phyloP scores from a whole-genome alignment of 2,797 vertebrate genomes.

The Acropternis orthonyx region DNA sequence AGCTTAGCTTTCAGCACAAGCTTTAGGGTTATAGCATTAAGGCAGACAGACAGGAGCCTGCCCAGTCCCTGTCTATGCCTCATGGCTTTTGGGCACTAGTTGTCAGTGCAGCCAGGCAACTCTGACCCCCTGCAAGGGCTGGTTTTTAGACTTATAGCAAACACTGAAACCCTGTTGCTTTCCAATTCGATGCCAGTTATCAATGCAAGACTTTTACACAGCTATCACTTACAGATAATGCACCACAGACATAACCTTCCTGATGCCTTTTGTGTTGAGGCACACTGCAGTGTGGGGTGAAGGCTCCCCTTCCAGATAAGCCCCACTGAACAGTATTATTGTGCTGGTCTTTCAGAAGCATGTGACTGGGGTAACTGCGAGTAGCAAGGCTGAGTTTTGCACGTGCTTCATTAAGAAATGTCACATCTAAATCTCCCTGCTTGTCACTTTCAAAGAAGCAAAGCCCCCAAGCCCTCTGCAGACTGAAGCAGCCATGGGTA shows the following conservation, averaged over 20 bases:
- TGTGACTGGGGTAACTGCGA: neutral
- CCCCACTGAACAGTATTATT: neutral
- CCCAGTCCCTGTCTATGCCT: neutral
- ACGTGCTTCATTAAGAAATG: neutral
- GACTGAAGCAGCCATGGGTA: neutral
- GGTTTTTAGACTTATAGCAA: neutral
- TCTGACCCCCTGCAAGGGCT: neutral
- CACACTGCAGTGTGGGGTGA: neutral
- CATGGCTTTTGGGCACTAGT: neutral
- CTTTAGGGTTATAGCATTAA: neutral
- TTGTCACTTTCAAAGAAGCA: neutral
- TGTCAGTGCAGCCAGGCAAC: neutral
- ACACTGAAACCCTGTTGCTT: neutral
- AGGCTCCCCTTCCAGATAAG: neutral
- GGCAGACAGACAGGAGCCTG: neutral
- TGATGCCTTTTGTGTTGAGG: accelerated
- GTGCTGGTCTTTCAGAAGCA: neutral
- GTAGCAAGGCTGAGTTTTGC: neutral
- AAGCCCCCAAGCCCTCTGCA: neutral
- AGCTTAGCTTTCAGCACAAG: constrained; percentile 22
- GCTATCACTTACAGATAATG: neutral
- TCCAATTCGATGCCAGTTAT: neutral
- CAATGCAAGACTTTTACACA: neutral
- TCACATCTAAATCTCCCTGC: neutral
- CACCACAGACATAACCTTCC: neutral